Conservation (phyloP, 2,797 vertebrate genomes). For the Oreortyx pictus region DNA sequence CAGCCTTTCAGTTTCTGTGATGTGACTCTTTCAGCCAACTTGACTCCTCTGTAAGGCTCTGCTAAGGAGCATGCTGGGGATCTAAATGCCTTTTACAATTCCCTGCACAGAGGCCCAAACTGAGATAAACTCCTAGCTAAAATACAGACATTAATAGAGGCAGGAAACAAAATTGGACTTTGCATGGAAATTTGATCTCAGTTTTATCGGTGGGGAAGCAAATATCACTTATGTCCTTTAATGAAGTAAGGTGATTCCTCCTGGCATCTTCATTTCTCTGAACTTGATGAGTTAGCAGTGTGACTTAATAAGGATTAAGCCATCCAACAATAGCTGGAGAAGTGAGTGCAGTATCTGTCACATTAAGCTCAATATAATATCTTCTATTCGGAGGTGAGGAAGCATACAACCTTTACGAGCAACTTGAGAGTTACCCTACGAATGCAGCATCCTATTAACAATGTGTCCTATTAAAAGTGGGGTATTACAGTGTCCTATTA, state of each 20-base stretch:
- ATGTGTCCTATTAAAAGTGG: not conserved
- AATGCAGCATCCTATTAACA: not conserved
- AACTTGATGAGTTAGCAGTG: conserved; percentile 57
- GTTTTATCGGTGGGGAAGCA: not conserved
- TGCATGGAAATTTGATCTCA: not conserved
- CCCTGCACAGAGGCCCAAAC: not conserved
- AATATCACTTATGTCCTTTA: conserved; percentile 37
- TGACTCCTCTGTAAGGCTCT: not conserved
- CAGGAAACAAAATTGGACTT: not conserved
- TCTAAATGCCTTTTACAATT: not conserved
- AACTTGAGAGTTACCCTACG: not conserved
- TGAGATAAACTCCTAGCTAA: not conserved
- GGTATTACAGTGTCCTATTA: too few relatives aligned
- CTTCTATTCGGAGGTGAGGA: conserved; percentile 11
- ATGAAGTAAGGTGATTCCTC: conserved; percentile 34
- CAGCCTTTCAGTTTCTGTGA: not conserved
- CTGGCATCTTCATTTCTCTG: not conserved
- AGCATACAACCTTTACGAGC: conserved; percentile 31
- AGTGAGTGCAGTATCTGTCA: not conserved
- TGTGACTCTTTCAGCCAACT: not conserved
- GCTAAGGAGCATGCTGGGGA: not conserved
- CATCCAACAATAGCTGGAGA: conserved; percentile 40
- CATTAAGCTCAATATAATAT: conserved; percentile 41
- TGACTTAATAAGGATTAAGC: conserved; percentile 50
- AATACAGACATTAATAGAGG: not conserved